A percentile compares a stretch with the other conserved stretches of the same genome.
These are phyloP conservation scores for Helicolenus hilgendorfi DNA, from an alignment of 2,797 vertebrate genomes.

Conservation along the genomic window DNA sequence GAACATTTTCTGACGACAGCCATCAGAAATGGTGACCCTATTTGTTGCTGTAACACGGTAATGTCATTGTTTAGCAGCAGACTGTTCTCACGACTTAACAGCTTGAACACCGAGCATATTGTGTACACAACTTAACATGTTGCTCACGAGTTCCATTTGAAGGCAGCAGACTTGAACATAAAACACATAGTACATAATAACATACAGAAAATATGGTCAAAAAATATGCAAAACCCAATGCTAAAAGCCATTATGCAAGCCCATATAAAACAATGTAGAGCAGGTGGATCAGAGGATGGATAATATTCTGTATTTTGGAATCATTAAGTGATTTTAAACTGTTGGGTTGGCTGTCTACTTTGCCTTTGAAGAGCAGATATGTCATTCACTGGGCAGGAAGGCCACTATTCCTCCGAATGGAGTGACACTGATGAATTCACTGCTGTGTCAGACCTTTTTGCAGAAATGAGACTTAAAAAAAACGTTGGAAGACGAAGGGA, in stretches of 20 bases:
- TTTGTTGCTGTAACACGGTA: too few relatives aligned
- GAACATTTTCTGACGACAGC: too few relatives aligned
- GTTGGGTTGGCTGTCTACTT: conserved; percentile 22
- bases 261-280: not conserved
- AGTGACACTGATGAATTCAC: conserved; percentile 83
- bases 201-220: not conserved
- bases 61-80: too few relatives aligned
- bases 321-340: conserved; percentile 47
- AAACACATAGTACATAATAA: not conserved
- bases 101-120: too few relatives aligned
- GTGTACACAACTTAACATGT: too few relatives aligned
- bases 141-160: too few relatives aligned
- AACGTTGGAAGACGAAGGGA: conserved; percentile 59
- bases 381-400: conserved; percentile 64
- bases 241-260: not conserved
- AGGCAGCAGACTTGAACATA: not conserved
- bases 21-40: too few relatives aligned
- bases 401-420: conserved; percentile 29
- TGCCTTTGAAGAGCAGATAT: conserved; percentile 55
- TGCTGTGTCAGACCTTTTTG: conserved; percentile 87
- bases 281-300: not conserved
- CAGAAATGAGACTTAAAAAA: conserved; percentile 77
- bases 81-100: too few relatives aligned
- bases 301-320: conserved; percentile 12
- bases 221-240: not conserved